These are phyloP conservation scores for Alauda arvensis DNA, from an alignment of 2,797 vertebrate genomes.

Conservation along the genomic window DNA sequence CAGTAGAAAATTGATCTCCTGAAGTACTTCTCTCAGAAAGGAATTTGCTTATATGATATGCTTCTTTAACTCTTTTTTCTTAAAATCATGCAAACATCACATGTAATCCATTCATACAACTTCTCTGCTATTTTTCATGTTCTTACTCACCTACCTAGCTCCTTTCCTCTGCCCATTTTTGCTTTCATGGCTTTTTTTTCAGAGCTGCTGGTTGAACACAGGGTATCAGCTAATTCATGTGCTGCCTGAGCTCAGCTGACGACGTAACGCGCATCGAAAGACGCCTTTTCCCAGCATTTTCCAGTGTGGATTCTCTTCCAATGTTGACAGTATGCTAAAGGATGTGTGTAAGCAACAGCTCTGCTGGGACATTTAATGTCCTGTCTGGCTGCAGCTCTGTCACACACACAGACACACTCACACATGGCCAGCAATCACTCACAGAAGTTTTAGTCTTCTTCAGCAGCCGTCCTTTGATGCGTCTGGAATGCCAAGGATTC, in stretches of 20 bases:
- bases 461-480: slow-evolving; percentile 48
- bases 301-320: background rate
- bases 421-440: background rate
- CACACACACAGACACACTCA: background rate
- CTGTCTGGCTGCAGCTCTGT: slow-evolving; percentile 38
- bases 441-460: slow-evolving; percentile 55
- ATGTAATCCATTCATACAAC: background rate
- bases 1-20: slow-evolving; percentile 22
- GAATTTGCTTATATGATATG: background rate
- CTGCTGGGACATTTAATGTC: slow-evolving; percentile 31
- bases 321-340: slow-evolving; percentile 28
- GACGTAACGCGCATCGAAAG: background rate
- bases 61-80: background rate
- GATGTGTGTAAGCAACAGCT: slow-evolving; percentile 31
- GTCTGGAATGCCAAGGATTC: slow-evolving; percentile 44
- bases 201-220: background rate
- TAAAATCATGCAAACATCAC: background rate
- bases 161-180: background rate
- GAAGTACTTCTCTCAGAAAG: slow-evolving; percentile 3
- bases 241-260: background rate
- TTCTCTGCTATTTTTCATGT: background rate
- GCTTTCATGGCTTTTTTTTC: background rate
- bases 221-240: background rate
- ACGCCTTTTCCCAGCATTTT: background rate
- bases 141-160: background rate